A percentile compares a stretch with the other conserved stretches of the same genome.
phyloP scores from a whole-genome alignment of 2,888 invertebrate genomes.

The Dynastes grantii region DNA sequence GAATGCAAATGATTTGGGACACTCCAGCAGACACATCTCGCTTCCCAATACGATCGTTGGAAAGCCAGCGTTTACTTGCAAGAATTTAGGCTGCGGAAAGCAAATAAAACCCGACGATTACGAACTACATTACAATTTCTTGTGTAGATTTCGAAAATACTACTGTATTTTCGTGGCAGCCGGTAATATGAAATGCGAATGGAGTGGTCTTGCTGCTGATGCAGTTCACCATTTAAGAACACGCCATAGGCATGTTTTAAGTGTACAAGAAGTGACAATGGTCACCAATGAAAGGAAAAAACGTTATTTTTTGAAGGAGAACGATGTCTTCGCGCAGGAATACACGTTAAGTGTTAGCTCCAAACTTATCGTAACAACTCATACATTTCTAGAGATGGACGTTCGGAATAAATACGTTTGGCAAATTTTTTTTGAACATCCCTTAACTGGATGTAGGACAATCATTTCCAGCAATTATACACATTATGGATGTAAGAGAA shows the following conservation, averaged over 20 bases:
- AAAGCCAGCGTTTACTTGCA: too few species aligned
- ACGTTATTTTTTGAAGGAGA: background rate
- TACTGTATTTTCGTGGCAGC: background rate
- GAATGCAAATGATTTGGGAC: too few species aligned
- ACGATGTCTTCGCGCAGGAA: background rate
- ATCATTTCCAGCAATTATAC: background rate
- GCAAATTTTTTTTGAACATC: background rate
- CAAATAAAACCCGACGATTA: too few species aligned
- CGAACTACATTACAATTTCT: too few species aligned
- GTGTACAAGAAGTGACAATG: background rate
- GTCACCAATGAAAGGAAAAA: too few species aligned
- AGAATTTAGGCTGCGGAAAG: too few species aligned
- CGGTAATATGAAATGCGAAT: background rate
- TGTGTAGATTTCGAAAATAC: background rate
- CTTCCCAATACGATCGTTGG: too few species aligned
- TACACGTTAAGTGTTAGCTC: background rate
- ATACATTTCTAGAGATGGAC: background rate
- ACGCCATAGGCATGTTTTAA: background rate
- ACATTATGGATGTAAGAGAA: background rate
- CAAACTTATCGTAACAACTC: background rate
- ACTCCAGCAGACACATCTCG: too few species aligned
- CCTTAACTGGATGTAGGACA: background rate
- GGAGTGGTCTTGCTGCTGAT: background rate
- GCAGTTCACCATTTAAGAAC: background rate
- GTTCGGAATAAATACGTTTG: background rate